Conservation (phyloP, 2,113 vertebrate genomes). For the Tenrec ecaudatus region DNA sequence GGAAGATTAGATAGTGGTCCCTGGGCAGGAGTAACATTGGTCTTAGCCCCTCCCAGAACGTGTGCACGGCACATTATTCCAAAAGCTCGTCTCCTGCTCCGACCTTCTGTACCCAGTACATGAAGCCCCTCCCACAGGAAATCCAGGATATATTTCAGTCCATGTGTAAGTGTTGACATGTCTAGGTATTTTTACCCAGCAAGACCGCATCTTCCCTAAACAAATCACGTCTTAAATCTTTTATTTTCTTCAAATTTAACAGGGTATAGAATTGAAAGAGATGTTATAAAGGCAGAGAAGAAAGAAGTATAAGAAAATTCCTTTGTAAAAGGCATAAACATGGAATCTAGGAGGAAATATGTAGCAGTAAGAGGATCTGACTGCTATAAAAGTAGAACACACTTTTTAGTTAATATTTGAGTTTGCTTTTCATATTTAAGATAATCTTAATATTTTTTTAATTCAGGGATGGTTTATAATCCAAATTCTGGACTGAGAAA, state of each 20-base stretch:
- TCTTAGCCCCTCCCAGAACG: neutral
- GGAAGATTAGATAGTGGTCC: constrained; percentile 2
- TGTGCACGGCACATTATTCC: neutral
- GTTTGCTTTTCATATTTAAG: constrained; percentile 23
- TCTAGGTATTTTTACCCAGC: neutral
- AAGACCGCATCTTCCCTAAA: constrained; percentile 6
- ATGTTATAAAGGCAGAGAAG: constrained; percentile 11
- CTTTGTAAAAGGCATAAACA: constrained; percentile 17
- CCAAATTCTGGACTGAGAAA: constrained; percentile 39
- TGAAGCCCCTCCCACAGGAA: neutral
- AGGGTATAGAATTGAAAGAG: constrained; percentile 30
- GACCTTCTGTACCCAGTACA: neutral
- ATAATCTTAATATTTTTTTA: constrained; percentile 30
- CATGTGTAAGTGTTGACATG: neutral
- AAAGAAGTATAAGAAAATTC: constrained; percentile 44
- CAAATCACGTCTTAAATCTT: constrained; percentile 27
- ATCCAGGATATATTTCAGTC: neutral
- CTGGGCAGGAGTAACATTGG: neutral
- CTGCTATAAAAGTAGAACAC: neutral
- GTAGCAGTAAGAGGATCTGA: neutral
- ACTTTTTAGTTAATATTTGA: constrained; percentile 7
- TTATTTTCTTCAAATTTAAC: neutral
- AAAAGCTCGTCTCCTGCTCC: neutral
- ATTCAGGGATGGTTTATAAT: constrained; percentile 16
- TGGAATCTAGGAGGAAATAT: neutral